Evolutionary conservation across 2,113 vertebrate genomes (phyloP).

Genomic region (Oreotragus oreotragus): DNA sequence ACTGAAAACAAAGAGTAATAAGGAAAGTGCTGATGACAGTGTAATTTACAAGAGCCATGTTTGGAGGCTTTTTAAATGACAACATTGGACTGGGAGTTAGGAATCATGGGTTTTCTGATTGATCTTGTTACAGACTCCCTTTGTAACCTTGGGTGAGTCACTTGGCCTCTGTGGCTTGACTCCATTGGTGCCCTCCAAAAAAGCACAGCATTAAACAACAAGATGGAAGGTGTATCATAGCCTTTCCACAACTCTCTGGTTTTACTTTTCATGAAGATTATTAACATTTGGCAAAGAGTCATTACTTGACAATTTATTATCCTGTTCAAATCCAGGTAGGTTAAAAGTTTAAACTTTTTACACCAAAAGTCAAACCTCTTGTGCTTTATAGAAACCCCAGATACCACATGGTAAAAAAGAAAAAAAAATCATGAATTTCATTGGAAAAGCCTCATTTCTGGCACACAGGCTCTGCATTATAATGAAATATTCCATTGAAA

Average conservation of each 20-base stretch:
- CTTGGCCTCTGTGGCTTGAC: neutral
- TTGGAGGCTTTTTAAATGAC: neutral
- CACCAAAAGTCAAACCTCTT: slow-evolving; percentile 62
- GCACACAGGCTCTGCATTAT: slow-evolving; percentile 54
- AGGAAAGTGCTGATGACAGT: neutral
- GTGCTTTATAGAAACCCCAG: slow-evolving; percentile 52
- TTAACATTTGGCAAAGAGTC: slow-evolving; percentile 70
- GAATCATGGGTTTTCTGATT: neutral
- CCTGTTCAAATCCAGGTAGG: slow-evolving; percentile 65
- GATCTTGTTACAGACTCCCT: neutral
- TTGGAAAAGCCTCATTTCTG: slow-evolving; percentile 67
- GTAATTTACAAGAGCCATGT: slow-evolving; percentile 36
- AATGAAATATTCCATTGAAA: slow-evolving; percentile 68
- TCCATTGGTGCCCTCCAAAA: neutral
- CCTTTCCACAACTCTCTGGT: neutral
- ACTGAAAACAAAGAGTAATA: slow-evolving; percentile 43
- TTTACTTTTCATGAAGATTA: slow-evolving; percentile 60
- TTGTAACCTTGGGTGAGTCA: slow-evolving; percentile 8
- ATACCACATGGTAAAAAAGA: slow-evolving; percentile 44
- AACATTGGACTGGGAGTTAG: neutral
- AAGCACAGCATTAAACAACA: neutral
- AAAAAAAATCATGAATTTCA: slow-evolving; percentile 55
- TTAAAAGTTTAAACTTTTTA: slow-evolving; percentile 75
- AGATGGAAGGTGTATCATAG: slow-evolving; percentile 12
- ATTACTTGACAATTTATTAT: slow-evolving; percentile 72